Evolutionary conservation across 1,140 invertebrate species (phyloP).

Genomic region (Asobara japonica): DNA sequence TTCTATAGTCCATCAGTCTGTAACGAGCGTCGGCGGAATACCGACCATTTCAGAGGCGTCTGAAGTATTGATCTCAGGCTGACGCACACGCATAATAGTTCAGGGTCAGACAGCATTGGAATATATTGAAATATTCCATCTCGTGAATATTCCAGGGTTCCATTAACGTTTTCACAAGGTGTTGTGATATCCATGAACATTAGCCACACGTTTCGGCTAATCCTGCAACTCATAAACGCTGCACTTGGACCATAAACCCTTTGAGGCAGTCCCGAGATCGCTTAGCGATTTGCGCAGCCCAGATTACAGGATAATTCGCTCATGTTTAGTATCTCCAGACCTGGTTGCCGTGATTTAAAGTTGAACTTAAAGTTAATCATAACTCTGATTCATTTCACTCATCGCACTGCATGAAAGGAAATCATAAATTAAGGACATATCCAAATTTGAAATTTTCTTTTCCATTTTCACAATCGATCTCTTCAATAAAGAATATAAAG

Average conservation of each 20-base stretch:
- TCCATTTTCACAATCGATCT: no score
- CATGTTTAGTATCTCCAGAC: neutral
- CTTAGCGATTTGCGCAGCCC: neutral
- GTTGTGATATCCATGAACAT: neutral
- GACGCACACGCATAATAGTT: conserved; percentile 10
- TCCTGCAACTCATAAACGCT: neutral
- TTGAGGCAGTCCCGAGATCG: neutral
- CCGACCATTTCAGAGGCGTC: neutral
- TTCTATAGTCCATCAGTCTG: neutral
- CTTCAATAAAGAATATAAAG: no score
- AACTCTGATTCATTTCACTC: no score
- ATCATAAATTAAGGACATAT: no score
- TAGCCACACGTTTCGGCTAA: neutral
- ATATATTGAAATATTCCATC: neutral
- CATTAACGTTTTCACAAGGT: neutral
- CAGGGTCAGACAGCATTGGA: neutral
- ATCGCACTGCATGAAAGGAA: no score
- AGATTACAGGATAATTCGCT: neutral
- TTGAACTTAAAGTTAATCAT: no score
- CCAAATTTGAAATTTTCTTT: no score
- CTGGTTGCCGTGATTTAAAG: no score
- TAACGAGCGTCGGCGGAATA: neutral
- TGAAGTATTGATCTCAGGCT: neutral
- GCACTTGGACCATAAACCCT: neutral
- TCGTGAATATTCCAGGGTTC: neutral